A percentile compares a stretch with the other conserved stretches of the same genome.
phyloP scores from a whole-genome alignment of 2,113 vertebrate genomes.

The Zeus faber region DNA sequence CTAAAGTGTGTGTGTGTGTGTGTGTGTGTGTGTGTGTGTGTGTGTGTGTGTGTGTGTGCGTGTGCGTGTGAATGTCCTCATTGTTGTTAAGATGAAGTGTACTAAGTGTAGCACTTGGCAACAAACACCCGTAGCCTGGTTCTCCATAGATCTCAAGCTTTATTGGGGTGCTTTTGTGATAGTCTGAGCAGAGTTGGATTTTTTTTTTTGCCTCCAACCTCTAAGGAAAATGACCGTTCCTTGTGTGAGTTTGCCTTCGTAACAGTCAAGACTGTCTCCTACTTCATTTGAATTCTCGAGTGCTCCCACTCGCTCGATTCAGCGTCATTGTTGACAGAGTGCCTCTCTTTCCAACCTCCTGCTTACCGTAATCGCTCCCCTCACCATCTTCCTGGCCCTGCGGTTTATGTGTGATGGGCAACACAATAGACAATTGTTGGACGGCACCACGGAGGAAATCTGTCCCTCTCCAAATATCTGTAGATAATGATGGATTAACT shows the following conservation, averaged over 20 bases:
- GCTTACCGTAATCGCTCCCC: slow-evolving; percentile 24
- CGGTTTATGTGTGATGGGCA: slow-evolving; percentile 21
- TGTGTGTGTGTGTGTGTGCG: slow-evolving; percentile 43
- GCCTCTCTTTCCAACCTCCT: slow-evolving; percentile 21
- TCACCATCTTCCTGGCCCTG: slow-evolving; percentile 37
- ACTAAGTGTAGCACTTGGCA: slow-evolving; percentile 32
- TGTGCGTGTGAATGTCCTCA: slow-evolving; percentile 49
- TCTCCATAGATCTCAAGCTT: background rate
- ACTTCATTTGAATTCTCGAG: too few species aligned
- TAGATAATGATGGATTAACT: slow-evolving; percentile 21
- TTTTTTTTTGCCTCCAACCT: background rate
- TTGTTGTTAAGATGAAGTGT: slow-evolving; percentile 45
- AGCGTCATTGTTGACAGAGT: background rate
- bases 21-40: slow-evolving; percentile 6
- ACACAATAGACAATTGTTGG: slow-evolving; percentile 60
- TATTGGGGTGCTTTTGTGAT: background rate
- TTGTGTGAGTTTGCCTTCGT: too few species aligned
- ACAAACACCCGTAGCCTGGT: background rate
- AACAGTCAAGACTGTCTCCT: too few species aligned
- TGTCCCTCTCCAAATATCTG: slow-evolving; percentile 29
- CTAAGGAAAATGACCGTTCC: too few species aligned
- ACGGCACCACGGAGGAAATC: slow-evolving; percentile 43
- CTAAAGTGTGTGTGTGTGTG: slow-evolving; percentile 54
- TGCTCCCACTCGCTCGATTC: background rate
- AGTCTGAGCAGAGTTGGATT: background rate